phyloP scores from a whole-genome alignment of 2,888 invertebrate species.

The Aphrophora alni region DNA sequence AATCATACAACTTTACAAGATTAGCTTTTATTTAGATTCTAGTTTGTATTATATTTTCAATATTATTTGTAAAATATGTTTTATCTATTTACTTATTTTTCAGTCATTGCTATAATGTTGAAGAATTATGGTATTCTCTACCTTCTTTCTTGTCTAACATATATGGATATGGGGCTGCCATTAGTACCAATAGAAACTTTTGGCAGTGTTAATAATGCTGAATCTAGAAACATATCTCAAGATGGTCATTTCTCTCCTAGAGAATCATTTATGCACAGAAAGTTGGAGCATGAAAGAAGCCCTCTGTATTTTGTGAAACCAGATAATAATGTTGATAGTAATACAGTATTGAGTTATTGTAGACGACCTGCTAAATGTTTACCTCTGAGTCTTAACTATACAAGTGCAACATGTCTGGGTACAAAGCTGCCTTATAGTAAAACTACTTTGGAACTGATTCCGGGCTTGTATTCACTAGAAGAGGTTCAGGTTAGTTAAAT shows the following conservation, averaged over 20 bases:
- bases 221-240: background rate
- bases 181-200: background rate
- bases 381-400: slow-evolving; percentile 62
- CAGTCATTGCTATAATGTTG: background rate
- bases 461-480: slow-evolving; percentile 72
- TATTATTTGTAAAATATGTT: no score
- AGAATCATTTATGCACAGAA: background rate
- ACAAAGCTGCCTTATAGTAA: slow-evolving; percentile 76
- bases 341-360: slow-evolving; percentile 58
- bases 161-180: background rate
- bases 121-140: background rate
- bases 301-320: background rate
- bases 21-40: no score
- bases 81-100: background rate
- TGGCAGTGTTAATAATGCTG: background rate
- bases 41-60: no score
- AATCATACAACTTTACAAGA: no score
- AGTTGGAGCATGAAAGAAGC: background rate
- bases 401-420: slow-evolving; percentile 70
- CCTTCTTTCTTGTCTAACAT: background rate
- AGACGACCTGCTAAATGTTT: slow-evolving; percentile 75
- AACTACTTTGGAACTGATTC: slow-evolving; percentile 76
- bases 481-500: slow-evolving; percentile 60
- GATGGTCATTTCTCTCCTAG: background rate
- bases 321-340: background rate